Base-by-base conservation (phyloP, 2,888 invertebrate species). In the Himalopsyche kuldschensis region DNA sequence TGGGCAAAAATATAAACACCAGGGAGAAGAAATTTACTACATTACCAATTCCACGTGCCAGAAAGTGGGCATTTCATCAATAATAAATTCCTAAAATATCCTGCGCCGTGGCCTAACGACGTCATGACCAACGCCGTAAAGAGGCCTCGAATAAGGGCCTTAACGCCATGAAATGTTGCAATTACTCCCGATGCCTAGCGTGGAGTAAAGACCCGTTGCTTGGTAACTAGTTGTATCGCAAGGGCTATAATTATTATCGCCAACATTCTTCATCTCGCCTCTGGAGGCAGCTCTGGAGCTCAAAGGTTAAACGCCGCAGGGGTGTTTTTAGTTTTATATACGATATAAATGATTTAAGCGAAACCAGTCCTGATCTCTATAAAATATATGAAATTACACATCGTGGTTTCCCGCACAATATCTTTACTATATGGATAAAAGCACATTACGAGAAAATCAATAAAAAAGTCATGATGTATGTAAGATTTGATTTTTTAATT, bases 81-180 rank as follows among this genome's bases (percentile, higher is more conserved):
- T 76, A 35, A 35, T 76, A 76, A 76, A 76, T 76, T 76, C 41
- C 32, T 76, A 35, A 32, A 76, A 76, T 76, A 76, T 76, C 76
- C 30, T 20, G 4, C 76, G 76, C 20, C 35, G 32, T n/a, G 32
- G 76, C 55, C 55, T 55, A 75, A 31, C 17, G 30, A n/a, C 35
- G 32, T 27, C 27, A 75, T 32, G 76, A 76, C 76, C 32, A 24
- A 24, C 10, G n/a, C 76, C 24, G n/a, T 76, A 76, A 41, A 76
- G 32, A 24, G 76, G 20, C 76, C 76, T 76, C 32, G 11, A 76
- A 41, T 76, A 76, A 76, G 76, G 76, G n/a, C 76, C 31, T 31
- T 76, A 76, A 76, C 41, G 76, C 35, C 35, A 32, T 24, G 41
- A 76, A 76, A 76, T 31, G 35, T 76, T 76, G 76, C 35, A 76